Evolutionary conservation across 2,113 vertebrate species (phyloP).

Genomic region (Pluvialis apricaria): DNA sequence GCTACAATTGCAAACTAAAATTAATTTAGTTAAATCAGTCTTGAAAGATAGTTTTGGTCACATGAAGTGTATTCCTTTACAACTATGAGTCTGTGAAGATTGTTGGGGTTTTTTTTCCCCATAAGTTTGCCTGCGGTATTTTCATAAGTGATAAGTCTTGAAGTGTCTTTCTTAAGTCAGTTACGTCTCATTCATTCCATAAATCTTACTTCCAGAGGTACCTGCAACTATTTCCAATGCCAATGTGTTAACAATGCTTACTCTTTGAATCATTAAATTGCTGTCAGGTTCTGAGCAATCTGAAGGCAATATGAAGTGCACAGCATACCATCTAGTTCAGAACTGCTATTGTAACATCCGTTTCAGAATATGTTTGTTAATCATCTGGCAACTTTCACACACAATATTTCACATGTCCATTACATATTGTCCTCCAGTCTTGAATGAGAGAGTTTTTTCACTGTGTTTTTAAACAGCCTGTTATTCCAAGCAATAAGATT

Average conservation of each 20-base stretch:
- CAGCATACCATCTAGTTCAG: neutral
- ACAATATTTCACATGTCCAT: rapidly evolving
- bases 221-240: neutral
- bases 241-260: neutral
- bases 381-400: neutral
- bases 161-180: neutral
- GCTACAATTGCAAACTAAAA: neutral
- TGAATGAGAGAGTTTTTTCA: neutral
- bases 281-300: neutral
- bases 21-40: neutral
- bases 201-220: neutral
- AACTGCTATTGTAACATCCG: neutral
- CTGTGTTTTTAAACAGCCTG: neutral
- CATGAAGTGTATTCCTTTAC: neutral
- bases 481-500: neutral
- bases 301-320: neutral
- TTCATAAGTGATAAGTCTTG: neutral
- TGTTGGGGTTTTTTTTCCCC: neutral
- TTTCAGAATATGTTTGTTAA: neutral
- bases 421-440: neutral
- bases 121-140: neutral
- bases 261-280: neutral
- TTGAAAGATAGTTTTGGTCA: neutral
- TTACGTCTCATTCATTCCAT: neutral
- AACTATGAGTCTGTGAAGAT: neutral